phyloP scores from a whole-genome alignment of 2,113 vertebrate species.

The Anoura caudifer region DNA sequence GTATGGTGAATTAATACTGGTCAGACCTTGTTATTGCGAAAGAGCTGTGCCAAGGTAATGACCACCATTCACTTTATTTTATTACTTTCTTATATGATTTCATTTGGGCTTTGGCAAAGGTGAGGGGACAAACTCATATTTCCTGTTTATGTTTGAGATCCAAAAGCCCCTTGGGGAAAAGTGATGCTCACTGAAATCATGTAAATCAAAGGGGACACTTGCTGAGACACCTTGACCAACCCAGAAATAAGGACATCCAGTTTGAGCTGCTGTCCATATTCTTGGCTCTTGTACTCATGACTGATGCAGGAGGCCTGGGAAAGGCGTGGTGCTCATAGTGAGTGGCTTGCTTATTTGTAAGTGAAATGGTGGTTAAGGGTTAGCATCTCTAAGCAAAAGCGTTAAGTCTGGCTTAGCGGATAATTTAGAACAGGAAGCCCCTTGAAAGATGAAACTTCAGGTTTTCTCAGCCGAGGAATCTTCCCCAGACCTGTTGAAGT shows the following conservation, averaged over 20 bases:
- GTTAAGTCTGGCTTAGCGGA: background rate
- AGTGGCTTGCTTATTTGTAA: background rate
- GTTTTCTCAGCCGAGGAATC: background rate
- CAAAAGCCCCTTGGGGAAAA: conserved; percentile 21
- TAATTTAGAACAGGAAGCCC: background rate
- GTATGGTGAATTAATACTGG: conserved; percentile 73
- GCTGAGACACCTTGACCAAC: conserved; percentile 31
- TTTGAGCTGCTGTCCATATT: background rate
- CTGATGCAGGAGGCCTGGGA: background rate
- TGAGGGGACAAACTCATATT: conserved; percentile 51
- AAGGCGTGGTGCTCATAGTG: accelerated
- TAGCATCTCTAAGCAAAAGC: background rate
- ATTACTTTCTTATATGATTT: conserved; percentile 67
- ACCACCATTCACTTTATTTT: conserved; percentile 74
- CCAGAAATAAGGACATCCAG: background rate
- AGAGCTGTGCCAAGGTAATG: conserved; percentile 33
- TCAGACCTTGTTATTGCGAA: conserved; percentile 71
- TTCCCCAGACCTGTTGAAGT: background rate
- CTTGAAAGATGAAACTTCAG: background rate
- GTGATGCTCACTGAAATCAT: conserved; percentile 40
- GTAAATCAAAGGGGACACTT: conserved; percentile 49
- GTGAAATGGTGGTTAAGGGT: background rate
- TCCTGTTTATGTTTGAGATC: conserved; percentile 63
- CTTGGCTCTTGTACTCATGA: background rate
- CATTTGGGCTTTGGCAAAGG: conserved; percentile 63